phyloP scores from a whole-genome alignment of 2,113 vertebrate genomes.

The Brachypteracias leptosomus region DNA sequence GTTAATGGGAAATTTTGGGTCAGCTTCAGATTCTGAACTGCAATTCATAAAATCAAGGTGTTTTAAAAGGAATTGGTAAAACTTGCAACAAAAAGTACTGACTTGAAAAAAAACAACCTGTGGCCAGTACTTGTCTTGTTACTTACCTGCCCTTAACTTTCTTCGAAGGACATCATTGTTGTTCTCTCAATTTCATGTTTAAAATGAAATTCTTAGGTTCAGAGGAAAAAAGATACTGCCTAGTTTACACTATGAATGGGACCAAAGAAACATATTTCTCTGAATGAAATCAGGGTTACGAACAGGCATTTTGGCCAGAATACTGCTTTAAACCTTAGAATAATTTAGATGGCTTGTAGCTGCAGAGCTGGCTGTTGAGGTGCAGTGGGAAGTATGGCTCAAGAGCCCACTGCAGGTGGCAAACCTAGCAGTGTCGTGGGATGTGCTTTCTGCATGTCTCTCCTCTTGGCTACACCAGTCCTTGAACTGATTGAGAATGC shows the following conservation, averaged over 20 bases:
- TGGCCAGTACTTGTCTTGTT: neutral
- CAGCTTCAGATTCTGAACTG: neutral
- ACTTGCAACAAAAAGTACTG: neutral
- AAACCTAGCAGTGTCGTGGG: neutral
- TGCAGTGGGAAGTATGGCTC: neutral
- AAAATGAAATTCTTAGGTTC: neutral
- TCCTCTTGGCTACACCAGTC: neutral
- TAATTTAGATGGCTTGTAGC: neutral
- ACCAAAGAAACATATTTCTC: neutral
- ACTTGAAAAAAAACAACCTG: neutral
- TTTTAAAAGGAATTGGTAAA: neutral
- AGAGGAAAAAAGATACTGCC: accelerated
- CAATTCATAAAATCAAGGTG: neutral
- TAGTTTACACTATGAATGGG: accelerated
- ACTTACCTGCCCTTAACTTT: neutral
- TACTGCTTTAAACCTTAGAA: neutral
- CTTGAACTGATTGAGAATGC: neutral
- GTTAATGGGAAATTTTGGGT: neutral
- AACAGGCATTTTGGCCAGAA: neutral
- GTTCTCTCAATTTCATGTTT: neutral
- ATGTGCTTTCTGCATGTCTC: neutral
- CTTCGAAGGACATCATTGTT: neutral
- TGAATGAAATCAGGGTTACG: neutral
- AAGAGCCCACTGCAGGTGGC: accelerated
- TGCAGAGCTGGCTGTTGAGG: neutral